These are phyloP conservation scores for Perizoma affinitatum DNA, from an alignment of 2,888 invertebrate genomes.

Conservation along the genomic window DNA sequence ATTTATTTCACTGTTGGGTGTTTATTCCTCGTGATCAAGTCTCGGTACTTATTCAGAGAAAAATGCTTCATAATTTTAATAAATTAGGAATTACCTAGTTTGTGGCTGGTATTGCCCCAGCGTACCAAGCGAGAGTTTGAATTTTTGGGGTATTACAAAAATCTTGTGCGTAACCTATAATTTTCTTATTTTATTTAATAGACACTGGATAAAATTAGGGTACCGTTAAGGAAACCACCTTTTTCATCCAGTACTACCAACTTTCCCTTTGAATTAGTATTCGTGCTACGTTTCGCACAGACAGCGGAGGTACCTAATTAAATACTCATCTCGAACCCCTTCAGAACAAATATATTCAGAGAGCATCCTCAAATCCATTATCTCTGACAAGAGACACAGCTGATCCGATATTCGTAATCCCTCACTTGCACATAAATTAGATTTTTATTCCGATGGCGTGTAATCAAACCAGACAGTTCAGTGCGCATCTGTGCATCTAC, in stretches of 20 bases:
- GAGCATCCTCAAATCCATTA: constrained; percentile 62
- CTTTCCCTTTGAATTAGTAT: constrained; percentile 28
- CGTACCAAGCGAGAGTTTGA: no score
- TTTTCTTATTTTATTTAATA: no score
- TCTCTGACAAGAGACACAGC: constrained; percentile 63
- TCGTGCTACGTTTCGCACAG: constrained; percentile 29
- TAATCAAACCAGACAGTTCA: constrained; percentile 76
- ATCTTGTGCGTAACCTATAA: no score
- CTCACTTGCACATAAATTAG: constrained; percentile 63
- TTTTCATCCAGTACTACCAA: not conserved
- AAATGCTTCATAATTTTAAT: no score
- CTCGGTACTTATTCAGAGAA: no score
- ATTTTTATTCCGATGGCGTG: constrained; percentile 67
- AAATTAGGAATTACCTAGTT: no score
- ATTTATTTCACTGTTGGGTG: no score
- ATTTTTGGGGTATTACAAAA: no score
- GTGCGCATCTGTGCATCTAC: constrained; percentile 70
- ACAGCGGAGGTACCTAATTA: constrained; percentile 46
- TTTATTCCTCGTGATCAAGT: no score
- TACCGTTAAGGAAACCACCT: not conserved
- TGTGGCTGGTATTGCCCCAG: no score
- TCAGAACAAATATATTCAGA: constrained; percentile 56
- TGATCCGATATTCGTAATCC: constrained; percentile 55
- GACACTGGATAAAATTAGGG: not conserved
- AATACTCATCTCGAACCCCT: constrained; percentile 51